Evolutionary conservation across 2,113 vertebrate species (phyloP), one percentile per base, ranked within the genome.

Genomic region (Antigone vipio): DNA sequence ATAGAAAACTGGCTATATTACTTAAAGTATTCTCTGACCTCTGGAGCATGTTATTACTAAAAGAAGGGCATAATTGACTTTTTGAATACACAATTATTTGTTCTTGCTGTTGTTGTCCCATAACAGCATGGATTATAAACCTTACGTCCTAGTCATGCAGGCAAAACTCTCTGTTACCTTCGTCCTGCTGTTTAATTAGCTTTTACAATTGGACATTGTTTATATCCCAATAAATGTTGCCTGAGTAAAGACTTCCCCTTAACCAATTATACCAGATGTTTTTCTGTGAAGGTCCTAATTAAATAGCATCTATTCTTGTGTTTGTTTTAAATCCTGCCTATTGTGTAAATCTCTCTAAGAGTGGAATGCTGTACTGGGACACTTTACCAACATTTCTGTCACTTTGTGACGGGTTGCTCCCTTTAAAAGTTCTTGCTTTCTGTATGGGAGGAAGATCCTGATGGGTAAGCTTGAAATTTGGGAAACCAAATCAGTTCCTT

Each of bases 121-220:
- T 83, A 94, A 92, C 89, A 87, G 58, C 87, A 83, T 77, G 89
- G 81, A 73, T 94, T 93, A 85, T 85, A 95, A 97, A 94, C 80
- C 67, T 95, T 83, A 79, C 59, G 79, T 92, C 38, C 85, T 32
- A 92, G 83, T 13, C 88, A 92, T 63, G 92, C 81, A 68, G 92
- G 84, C 91, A 89, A 92, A 95, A 82, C 66, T 82, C 69, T 92
- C 72, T 64, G 77, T 91, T 95, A 92, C 94, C 77, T 95, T 91
- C 92, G 89, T 63, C 77, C 86, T 69, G 87, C 94, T 85, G 71
- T 91, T 97, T 96, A 97, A 96, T 95, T 94, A 95, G 92, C 21
- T 10, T 77, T 89, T 95, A 89, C 91, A 96, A 74, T 67, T 95
- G 95, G 94, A 95, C 91, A 77, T 93, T 94, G 91, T 92, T 96